phyloP scores from a whole-genome alignment of 1,140 invertebrate genomes.

The Medauroidea extradentata region DNA sequence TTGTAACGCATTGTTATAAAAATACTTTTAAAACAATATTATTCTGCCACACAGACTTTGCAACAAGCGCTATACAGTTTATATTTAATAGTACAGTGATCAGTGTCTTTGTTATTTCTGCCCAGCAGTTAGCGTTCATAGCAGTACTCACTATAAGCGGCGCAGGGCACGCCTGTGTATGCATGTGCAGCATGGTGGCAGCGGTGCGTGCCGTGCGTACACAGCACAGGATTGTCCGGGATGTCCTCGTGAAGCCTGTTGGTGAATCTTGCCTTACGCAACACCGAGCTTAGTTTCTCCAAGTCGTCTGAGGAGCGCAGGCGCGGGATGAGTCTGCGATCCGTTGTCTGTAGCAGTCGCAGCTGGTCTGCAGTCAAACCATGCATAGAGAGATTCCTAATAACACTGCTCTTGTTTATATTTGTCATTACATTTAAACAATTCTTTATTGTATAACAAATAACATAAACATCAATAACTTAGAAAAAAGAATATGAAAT shows the following conservation, averaged over 20 bases:
- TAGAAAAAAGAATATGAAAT: neutral
- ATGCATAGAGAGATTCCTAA: too few species aligned
- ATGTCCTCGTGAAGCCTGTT: slow-evolving; percentile 31
- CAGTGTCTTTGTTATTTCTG: too few species aligned
- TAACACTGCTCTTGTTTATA: too few species aligned
- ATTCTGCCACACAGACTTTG: too few species aligned
- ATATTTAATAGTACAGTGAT: too few species aligned
- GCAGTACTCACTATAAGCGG: slow-evolving; percentile 74
- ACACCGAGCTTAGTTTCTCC: slow-evolving; percentile 54
- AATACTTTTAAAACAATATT: too few species aligned
- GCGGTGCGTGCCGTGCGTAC: slow-evolving; percentile 77
- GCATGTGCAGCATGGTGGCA: slow-evolving; percentile 87
- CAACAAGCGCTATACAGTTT: too few species aligned
- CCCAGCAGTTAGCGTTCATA: too few species aligned
- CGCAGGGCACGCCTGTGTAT: slow-evolving; percentile 82
- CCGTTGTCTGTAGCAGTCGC: slow-evolving; percentile 64
- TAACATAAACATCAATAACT: neutral
- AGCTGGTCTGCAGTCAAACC: slow-evolving; percentile 55
- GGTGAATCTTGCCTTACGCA: slow-evolving; percentile 32
- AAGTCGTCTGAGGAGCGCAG: slow-evolving; percentile 53
- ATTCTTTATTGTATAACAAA: neutral
- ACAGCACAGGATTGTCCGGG: slow-evolving; percentile 58
- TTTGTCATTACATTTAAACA: too few species aligned
- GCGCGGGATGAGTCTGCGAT: slow-evolving; percentile 44
- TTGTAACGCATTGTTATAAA: too few species aligned